phyloP scores from a whole-genome alignment of 2,113 vertebrate species.

The Antidorcas marsupialis region DNA sequence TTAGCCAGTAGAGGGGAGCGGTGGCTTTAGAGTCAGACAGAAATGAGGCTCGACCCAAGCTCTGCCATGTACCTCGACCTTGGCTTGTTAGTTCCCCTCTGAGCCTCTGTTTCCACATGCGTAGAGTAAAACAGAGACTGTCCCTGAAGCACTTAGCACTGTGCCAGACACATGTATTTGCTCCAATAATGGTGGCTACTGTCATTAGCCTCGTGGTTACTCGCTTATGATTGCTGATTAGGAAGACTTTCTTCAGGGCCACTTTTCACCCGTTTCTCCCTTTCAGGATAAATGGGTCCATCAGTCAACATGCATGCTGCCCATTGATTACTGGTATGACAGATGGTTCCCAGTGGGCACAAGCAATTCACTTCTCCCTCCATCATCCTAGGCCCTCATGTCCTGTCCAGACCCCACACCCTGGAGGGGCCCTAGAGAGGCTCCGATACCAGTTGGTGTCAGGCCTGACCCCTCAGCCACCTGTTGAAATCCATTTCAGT shows the following conservation, averaged over 20 bases:
- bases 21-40: background rate
- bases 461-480: conserved; percentile 5
- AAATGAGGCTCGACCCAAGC: background rate
- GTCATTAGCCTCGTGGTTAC: background rate
- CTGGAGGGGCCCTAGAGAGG: background rate
- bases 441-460: background rate
- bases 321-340: background rate
- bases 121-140: background rate
- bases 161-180: background rate
- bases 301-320: background rate
- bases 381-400: background rate
- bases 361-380: background rate
- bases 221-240: background rate
- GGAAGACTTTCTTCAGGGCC: background rate
- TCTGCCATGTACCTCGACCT: background rate
- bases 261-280: background rate
- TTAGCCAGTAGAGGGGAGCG: background rate
- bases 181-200: background rate
- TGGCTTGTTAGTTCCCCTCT: background rate
- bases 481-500: conserved; percentile 51
- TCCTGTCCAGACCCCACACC: background rate
- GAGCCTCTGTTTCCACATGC: background rate
- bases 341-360: background rate
- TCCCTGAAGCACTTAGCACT: background rate
- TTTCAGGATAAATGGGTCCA: background rate